Evolutionary conservation across 2,113 vertebrate species (phyloP).

Genomic region (Aviceda subcristata): DNA sequence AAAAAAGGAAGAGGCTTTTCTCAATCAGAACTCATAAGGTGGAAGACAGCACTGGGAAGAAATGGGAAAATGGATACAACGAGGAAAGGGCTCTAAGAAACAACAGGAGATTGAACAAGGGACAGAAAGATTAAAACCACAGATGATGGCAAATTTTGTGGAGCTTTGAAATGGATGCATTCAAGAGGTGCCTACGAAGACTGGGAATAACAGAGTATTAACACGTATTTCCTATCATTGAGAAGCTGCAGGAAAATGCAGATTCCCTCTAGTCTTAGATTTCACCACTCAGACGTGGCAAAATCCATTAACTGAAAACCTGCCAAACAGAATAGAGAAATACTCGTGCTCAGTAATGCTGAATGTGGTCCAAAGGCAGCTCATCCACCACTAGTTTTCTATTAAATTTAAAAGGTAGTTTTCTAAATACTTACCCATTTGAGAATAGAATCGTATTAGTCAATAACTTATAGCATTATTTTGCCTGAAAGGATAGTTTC

Average conservation of each 20-base stretch:
- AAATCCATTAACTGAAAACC: neutral
- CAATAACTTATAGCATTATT: conserved; percentile 32
- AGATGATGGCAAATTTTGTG: fast-evolving
- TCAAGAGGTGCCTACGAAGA: neutral
- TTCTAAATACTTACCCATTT: conserved; percentile 17
- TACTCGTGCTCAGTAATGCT: neutral
- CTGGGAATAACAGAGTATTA: neutral
- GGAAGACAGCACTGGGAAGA: neutral
- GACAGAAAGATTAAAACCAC: neutral
- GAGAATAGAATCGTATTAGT: conserved; percentile 30
- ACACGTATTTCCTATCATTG: neutral
- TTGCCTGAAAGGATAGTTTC: conserved; percentile 33
- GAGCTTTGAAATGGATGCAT: neutral
- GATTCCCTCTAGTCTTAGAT: neutral
- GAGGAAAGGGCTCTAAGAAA: neutral
- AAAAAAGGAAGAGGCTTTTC: neutral
- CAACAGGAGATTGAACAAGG: neutral
- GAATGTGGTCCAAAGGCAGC: neutral
- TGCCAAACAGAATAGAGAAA: neutral
- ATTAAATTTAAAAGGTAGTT: conserved; percentile 42
- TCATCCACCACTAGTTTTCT: neutral
- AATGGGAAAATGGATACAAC: neutral
- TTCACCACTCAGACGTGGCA: neutral
- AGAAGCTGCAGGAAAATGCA: neutral
- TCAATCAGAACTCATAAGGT: neutral